phyloP scores from a whole-genome alignment of 2,797 vertebrate species.

The Cichlasoma orientale region DNA sequence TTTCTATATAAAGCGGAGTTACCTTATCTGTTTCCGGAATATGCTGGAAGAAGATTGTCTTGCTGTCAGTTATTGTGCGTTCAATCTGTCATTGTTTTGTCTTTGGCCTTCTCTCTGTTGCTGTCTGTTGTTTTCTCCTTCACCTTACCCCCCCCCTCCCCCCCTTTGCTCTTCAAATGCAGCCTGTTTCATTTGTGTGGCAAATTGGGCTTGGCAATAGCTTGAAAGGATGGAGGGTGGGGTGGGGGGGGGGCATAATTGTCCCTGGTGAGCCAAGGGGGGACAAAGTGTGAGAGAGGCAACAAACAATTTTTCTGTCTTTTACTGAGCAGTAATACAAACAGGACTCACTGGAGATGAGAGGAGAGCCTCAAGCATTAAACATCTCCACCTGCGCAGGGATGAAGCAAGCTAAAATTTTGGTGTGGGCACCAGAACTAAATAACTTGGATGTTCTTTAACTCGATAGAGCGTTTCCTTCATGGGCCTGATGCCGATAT shows the following conservation, averaged over 20 bases:
- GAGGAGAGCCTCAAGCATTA: slow-evolving; percentile 19
- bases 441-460: slow-evolving; percentile 31
- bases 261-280: slow-evolving; percentile 65
- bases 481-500: not conserved
- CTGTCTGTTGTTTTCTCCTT: slow-evolving; percentile 50
- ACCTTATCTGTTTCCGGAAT: not conserved
- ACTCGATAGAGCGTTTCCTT: slow-evolving; percentile 9
- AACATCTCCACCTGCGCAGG: slow-evolving; percentile 46
- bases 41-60: not conserved
- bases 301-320: slow-evolving; percentile 66
- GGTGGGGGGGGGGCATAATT: slow-evolving; percentile 61
- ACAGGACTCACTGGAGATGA: slow-evolving; percentile 29
- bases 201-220: slow-evolving; percentile 74
- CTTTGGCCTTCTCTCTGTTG: slow-evolving; percentile 34
- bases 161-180: slow-evolving; percentile 57
- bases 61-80: slow-evolving; percentile 24
- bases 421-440: slow-evolving; percentile 3
- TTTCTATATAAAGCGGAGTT: not conserved
- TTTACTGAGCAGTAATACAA: slow-evolving; percentile 30
- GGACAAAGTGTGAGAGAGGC: slow-evolving; percentile 44
- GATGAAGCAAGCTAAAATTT: slow-evolving; percentile 16
- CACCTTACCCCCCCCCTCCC: slow-evolving; percentile 32
- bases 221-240: slow-evolving; percentile 52
- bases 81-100: slow-evolving; percentile 31
- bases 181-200: slow-evolving; percentile 74